phyloP scores from a whole-genome alignment of 2,888 invertebrate genomes.

The Boloria selene region DNA sequence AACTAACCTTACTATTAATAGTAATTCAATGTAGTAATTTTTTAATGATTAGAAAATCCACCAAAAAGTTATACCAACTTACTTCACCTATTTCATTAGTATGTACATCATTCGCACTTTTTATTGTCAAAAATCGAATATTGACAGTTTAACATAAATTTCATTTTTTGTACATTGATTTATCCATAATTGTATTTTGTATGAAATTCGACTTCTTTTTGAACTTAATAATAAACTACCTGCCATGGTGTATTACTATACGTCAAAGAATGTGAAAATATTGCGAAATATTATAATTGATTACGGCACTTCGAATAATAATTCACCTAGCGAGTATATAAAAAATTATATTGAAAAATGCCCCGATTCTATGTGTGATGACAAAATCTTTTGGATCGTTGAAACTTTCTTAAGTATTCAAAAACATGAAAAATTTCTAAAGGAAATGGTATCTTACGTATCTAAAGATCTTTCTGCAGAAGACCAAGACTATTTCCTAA shows the following conservation, averaged over 20 bases:
- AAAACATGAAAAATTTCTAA: constrained; percentile 61
- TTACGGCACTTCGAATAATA: constrained; percentile 53
- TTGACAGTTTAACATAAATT: no score
- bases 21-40: no score
- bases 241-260: constrained; percentile 71
- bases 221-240: constrained; percentile 17
- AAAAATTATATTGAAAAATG: constrained; percentile 65
- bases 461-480: constrained; percentile 58
- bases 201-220: constrained; percentile 31
- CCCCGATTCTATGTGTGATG: constrained; percentile 58
- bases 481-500: constrained; percentile 64
- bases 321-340: constrained; percentile 69
- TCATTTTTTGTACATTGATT: neutral
- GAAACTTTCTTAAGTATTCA: constrained; percentile 67
- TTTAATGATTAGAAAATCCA: no score
- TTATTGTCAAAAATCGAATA: neutral
- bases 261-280: constrained; percentile 68
- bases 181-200: neutral
- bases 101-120: neutral
- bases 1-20: no score
- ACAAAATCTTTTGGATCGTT: constrained; percentile 68
- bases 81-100: no score
- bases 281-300: constrained; percentile 63
- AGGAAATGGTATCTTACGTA: constrained; percentile 53
- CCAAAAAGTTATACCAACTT: no score